Conservation (phyloP, 2,113 vertebrate genomes). For the Epinephelus fuscoguttatus region DNA sequence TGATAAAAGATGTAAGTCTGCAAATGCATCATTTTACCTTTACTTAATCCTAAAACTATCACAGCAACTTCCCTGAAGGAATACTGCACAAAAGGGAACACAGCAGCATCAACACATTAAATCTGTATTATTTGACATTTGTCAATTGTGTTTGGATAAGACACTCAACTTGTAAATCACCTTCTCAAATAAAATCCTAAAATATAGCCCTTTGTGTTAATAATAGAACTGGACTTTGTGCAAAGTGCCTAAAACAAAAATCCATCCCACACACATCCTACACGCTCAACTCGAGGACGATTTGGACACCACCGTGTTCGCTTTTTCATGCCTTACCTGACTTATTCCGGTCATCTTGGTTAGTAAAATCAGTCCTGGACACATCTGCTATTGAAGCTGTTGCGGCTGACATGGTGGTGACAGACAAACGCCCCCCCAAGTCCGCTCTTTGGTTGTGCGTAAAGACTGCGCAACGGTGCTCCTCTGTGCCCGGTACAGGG, state of each 20-base stretch:
- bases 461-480: slow-evolving; percentile 42
- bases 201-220: not conserved
- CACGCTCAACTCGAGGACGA: not conserved
- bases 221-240: not conserved
- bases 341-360: slow-evolving; percentile 66
- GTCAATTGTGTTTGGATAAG: not conserved
- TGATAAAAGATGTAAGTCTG: not conserved
- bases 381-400: slow-evolving; percentile 79
- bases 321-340: slow-evolving; percentile 80
- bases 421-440: not conserved
- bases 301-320: not conserved
- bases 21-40: not conserved
- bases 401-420: slow-evolving; percentile 79
- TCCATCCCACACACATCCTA: not conserved
- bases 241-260: slow-evolving; percentile 16
- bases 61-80: not conserved
- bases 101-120: not conserved
- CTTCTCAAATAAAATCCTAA: not conserved
- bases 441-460: slow-evolving; percentile 44
- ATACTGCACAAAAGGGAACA: not conserved
- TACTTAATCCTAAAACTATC: not conserved
- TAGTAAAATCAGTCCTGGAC: slow-evolving; percentile 59
- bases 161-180: not conserved
- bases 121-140: not conserved
- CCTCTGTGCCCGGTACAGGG: slow-evolving; percentile 25